These are phyloP conservation scores for Standfussiana lucernea DNA, from an alignment of 2,888 invertebrate genomes.

Conservation along the genomic window DNA sequence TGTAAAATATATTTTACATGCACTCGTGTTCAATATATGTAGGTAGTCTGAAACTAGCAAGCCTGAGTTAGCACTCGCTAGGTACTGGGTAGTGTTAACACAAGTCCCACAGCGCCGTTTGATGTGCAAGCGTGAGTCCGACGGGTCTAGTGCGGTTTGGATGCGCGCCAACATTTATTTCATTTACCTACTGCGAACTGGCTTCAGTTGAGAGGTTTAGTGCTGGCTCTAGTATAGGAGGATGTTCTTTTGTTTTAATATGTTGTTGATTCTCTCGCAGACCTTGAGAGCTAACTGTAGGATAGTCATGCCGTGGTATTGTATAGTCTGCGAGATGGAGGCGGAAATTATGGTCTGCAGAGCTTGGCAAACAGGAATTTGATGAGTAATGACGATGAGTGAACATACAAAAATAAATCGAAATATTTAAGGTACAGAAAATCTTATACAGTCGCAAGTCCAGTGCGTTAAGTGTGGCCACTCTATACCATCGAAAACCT, in stretches of 20 bases:
- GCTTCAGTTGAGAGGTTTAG: slow-evolving; percentile 7
- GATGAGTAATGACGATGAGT: not conserved
- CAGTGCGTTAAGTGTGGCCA: not conserved
- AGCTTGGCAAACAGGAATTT: not conserved
- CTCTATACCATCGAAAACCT: not conserved
- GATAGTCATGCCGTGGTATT: not conserved
- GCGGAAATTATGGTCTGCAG: too few species aligned
- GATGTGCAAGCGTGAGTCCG: slow-evolving; percentile 22
- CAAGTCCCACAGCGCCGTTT: slow-evolving; percentile 26
- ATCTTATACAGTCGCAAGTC: not conserved
- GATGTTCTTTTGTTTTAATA: slow-evolving; percentile 18
- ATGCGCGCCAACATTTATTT: slow-evolving; percentile 48
- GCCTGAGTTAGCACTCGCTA: slow-evolving; percentile 2
- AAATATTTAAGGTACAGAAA: not conserved
- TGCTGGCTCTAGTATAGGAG: not conserved
- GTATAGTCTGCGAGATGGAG: not conserved
- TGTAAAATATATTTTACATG: too few species aligned
- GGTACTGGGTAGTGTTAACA: slow-evolving; percentile 15
- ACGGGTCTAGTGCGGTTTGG: slow-evolving; percentile 45
- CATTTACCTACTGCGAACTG: slow-evolving; percentile 37
- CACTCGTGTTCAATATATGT: too few species aligned
- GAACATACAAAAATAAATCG: too few species aligned
- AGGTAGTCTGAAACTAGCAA: too few species aligned
- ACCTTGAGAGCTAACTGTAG: not conserved
- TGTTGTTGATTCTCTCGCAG: not conserved